phyloP scores from a whole-genome alignment of 2,113 vertebrate genomes.

The Serilophus lunatus region DNA sequence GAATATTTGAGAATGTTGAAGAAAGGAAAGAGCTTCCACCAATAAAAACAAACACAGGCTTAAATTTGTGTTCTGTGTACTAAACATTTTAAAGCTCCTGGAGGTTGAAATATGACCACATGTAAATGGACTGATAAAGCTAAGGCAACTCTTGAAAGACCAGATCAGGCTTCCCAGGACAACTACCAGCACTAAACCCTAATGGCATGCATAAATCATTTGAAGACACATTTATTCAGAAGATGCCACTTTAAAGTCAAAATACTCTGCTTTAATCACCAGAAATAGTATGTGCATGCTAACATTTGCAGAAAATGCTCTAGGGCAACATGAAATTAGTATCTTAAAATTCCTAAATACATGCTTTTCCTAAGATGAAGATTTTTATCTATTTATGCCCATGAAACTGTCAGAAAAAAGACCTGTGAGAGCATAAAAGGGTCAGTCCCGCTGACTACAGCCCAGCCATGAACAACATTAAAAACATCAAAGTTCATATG shows the following conservation, averaged over 20 bases:
- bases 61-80: conserved; percentile 69
- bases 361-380: conserved; percentile 64
- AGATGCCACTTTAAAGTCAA: conserved; percentile 66
- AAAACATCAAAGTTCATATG: conserved; percentile 24
- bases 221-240: conserved; percentile 51
- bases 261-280: conserved; percentile 42
- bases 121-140: conserved; percentile 58
- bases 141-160: conserved; percentile 59
- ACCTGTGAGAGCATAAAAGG: conserved; percentile 11
- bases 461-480: neutral
- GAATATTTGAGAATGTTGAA: conserved; percentile 95
- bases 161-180: conserved; percentile 58
- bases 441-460: neutral
- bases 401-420: conserved; percentile 21
- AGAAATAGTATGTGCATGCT: conserved; percentile 32
- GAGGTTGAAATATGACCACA: conserved; percentile 51
- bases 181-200: conserved; percentile 62
- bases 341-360: conserved; percentile 59
- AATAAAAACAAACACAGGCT: conserved; percentile 79
- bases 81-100: conserved; percentile 69
- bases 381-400: conserved; percentile 58
- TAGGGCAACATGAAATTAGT: conserved; percentile 47
- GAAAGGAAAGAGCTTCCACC: conserved; percentile 77
- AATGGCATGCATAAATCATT: conserved; percentile 68
- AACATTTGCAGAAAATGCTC: conserved; percentile 73